Conservation (phyloP, 23 tunicate genomes). For the Trididemnum nubilum region DNA sequence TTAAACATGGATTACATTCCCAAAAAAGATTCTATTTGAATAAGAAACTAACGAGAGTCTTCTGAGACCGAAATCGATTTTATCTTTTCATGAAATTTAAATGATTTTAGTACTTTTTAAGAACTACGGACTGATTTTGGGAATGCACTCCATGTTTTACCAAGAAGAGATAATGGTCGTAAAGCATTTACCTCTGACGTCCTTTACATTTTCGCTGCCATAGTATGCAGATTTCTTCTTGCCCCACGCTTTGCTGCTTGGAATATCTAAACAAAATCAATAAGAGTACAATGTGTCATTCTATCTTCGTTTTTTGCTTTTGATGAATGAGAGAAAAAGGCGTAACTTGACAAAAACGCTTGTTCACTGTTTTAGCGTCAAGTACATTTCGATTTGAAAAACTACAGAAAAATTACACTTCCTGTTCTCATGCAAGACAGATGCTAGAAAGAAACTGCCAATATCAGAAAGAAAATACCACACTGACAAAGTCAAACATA, state of each 20-base stretch:
- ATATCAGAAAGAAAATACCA: not conserved
- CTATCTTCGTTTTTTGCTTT: not conserved
- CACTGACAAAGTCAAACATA: too few species aligned
- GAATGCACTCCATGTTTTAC: too few species aligned
- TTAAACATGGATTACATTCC: too few species aligned
- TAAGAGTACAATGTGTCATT: not conserved
- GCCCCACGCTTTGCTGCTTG: constrained; percentile 91
- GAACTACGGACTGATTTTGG: too few species aligned
- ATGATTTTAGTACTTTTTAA: too few species aligned
- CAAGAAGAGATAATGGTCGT: too few species aligned
- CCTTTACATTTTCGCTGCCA: constrained; percentile 70
- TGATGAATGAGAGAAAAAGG: not conserved
- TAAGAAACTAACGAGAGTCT: too few species aligned
- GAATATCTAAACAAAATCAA: constrained; percentile 33
- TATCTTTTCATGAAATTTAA: too few species aligned
- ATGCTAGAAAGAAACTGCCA: not conserved
- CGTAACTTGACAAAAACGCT: too few species aligned
- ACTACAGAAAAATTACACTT: not conserved
- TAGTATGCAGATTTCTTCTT: constrained; percentile 68
- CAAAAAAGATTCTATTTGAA: too few species aligned
- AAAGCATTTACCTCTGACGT: constrained; percentile 86
- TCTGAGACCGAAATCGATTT: too few species aligned
- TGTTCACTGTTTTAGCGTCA: too few species aligned
- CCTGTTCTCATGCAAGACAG: not conserved
- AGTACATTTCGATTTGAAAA: not conserved